Evolutionary conservation across 2,797 vertebrate species (phyloP).

Genomic region (Gallinago stenura): DNA sequence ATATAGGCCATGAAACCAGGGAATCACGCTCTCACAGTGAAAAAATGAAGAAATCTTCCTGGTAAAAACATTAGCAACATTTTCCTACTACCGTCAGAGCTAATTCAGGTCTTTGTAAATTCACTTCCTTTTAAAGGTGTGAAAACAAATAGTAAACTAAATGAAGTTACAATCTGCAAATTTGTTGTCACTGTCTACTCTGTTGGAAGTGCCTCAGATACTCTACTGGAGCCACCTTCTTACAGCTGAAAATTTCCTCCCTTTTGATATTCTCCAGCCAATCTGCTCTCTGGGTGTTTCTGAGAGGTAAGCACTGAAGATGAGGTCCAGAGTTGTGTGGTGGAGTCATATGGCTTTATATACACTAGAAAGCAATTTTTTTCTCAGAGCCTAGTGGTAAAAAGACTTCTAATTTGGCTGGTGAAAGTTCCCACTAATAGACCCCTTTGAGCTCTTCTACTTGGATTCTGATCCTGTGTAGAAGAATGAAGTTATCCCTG

Average conservation of each 20-base stretch:
- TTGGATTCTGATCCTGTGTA: neutral
- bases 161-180: neutral
- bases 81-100: neutral
- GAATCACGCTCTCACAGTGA: neutral
- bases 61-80: neutral
- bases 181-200: neutral
- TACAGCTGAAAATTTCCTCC: neutral
- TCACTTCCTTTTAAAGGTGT: neutral
- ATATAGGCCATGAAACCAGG: conserved; percentile 5
- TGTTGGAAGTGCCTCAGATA: neutral
- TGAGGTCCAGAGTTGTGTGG: neutral
- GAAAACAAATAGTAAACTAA: neutral
- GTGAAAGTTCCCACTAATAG: neutral
- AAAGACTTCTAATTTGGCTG: neutral
- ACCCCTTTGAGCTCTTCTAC: neutral
- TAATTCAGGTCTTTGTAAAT: neutral
- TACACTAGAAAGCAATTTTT: neutral
- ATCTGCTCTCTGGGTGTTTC: neutral
- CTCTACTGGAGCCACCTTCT: neutral
- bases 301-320: neutral
- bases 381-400: neutral
- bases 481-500: neutral
- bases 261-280: neutral
- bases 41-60: conserved; percentile 4
- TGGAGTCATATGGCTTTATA: neutral